Percentiles rank a stretch among this genome's conserved stretches.
phyloP scores from a whole-genome alignment of 2,888 invertebrate species.

The Pogonocherus hispidulus region DNA sequence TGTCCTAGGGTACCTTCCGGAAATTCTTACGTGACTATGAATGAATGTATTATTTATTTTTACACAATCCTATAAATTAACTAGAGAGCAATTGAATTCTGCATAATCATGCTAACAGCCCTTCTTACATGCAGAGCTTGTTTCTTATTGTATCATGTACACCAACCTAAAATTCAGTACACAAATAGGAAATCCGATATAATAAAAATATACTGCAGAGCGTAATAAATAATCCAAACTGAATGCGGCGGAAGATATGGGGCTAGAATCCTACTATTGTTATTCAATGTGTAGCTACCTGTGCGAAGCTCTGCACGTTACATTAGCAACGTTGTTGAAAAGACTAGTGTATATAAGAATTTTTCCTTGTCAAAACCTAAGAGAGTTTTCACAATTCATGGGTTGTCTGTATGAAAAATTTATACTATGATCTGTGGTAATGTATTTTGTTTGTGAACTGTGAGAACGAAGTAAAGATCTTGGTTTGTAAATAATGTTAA shows the following conservation, averaged over 20 bases:
- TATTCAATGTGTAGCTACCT: slow-evolving; percentile 45
- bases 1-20: no score
- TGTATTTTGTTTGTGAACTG: not conserved
- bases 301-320: slow-evolving; percentile 36
- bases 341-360: slow-evolving; percentile 32
- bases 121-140: no score
- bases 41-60: no score
- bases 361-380: slow-evolving; percentile 34
- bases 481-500: not conserved
- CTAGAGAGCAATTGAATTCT: no score
- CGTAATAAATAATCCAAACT: slow-evolving; percentile 55
- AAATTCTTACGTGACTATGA: no score
- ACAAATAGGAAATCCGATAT: slow-evolving; percentile 56
- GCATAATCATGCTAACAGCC: no score
- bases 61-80: no score
- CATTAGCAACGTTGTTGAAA: slow-evolving; percentile 32
- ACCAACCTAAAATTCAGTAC: slow-evolving; percentile 39
- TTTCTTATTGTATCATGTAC: no score
- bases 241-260: slow-evolving; percentile 56
- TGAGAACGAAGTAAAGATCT: not conserved
- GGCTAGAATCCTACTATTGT: slow-evolving; percentile 50
- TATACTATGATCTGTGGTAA: not conserved
- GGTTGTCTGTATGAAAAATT: not conserved
- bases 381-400: slow-evolving; percentile 13
- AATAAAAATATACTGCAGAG: slow-evolving; percentile 58